Conservation (phyloP, 2,888 invertebrate species). For the Drosophila birchii region DNA sequence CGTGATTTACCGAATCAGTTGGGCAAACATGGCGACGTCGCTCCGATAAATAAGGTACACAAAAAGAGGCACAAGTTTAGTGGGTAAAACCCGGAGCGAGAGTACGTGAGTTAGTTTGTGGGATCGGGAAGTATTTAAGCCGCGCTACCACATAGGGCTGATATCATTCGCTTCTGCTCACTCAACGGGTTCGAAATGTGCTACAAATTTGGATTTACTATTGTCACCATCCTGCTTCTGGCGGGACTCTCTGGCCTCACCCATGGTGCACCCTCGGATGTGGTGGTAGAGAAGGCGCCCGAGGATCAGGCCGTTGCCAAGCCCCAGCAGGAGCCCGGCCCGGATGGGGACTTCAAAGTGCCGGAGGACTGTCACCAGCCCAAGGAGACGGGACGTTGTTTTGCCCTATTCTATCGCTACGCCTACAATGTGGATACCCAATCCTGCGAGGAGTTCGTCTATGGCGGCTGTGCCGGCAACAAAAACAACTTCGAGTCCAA, state of each 20-base stretch:
- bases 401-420: conserved; percentile 85
- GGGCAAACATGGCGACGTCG: conserved; percentile 51
- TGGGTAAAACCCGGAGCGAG: conserved; percentile 22
- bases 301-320: conserved; percentile 1
- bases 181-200: conserved; percentile 57
- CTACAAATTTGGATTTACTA: conserved; percentile 51
- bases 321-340: background rate
- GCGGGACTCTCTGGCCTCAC: background rate
- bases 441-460: conserved; percentile 90
- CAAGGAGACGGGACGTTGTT: conserved; percentile 89
- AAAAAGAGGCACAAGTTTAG: conserved; percentile 29
- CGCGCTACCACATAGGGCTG: conserved; percentile 20
- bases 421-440: conserved; percentile 79
- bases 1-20: conserved; percentile 73
- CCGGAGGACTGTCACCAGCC: conserved; percentile 88
- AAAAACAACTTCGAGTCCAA: conserved; percentile 90
- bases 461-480: conserved; percentile 92
- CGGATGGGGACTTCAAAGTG: conserved; percentile 35
- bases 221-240: conserved; percentile 42
- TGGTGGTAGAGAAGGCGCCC: conserved; percentile 63
- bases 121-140: conserved; percentile 60
- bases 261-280: conserved; percentile 35
- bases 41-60: conserved; percentile 21
- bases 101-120: conserved; percentile 46
- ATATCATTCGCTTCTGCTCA: conserved; percentile 54